Conservation (phyloP, 1,140 invertebrate genomes). For the Procambarus virginalis region DNA sequence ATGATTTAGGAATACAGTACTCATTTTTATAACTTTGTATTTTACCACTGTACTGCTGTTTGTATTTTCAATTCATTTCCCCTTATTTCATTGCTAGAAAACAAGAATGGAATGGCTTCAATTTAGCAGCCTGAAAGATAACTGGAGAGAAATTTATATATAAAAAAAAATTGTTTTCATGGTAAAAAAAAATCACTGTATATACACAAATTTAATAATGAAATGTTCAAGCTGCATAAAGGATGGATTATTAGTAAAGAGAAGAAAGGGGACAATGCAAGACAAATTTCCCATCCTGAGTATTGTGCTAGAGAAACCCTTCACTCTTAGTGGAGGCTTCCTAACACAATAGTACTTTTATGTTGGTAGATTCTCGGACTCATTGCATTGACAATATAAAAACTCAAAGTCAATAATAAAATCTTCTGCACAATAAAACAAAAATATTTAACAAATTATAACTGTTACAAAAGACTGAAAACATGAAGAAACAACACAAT, state of each 20-base stretch:
- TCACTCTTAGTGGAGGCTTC: not conserved
- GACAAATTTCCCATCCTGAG: not conserved
- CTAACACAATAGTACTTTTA: not conserved
- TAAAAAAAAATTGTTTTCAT: too few species aligned
- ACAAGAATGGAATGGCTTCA: too few species aligned
- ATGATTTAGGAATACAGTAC: too few species aligned
- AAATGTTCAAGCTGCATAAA: slow-evolving; percentile 13
- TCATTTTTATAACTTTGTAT: too few species aligned
- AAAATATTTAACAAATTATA: slow-evolving; percentile 7
- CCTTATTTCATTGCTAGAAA: too few species aligned
- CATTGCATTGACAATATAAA: not conserved
- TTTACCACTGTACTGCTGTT: too few species aligned
- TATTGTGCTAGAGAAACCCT: not conserved
- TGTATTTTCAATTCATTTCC: too few species aligned
- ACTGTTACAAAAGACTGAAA: not conserved
- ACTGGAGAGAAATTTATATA: too few species aligned
- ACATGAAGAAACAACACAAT: not conserved
- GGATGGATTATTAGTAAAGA: not conserved
- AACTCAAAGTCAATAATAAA: not conserved
- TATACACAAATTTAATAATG: slow-evolving; percentile 9
- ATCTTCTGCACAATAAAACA: slow-evolving; percentile 1
- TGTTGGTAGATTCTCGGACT: not conserved
- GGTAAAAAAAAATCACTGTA: too few species aligned
- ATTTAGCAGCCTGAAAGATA: too few species aligned
- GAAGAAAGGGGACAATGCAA: not conserved